Percentiles rank a stretch among this genome's conserved stretches.
phyloP scores from a whole-genome alignment of 2,797 vertebrate genomes.

The Lophius americanus region DNA sequence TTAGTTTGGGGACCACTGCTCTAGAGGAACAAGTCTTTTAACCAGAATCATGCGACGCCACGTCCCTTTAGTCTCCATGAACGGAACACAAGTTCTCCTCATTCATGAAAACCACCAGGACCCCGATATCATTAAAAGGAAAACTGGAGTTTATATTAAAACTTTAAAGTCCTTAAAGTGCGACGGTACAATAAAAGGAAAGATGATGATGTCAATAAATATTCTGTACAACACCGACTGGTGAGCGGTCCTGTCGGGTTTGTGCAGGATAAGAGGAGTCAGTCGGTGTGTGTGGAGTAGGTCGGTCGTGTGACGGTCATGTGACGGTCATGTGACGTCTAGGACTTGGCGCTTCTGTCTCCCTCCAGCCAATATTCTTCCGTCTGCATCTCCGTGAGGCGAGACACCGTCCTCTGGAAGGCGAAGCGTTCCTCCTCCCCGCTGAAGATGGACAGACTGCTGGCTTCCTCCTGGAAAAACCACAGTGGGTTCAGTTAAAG shows the following conservation, averaged over 20 bases:
- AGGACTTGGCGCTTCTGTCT: slow-evolving; percentile 81
- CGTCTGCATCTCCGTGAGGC: slow-evolving; percentile 97
- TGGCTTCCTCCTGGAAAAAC: slow-evolving; percentile 77
- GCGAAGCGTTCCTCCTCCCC: slow-evolving; percentile 96
- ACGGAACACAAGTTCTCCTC: too few relatives aligned
- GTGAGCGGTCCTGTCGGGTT: slow-evolving; percentile 4
- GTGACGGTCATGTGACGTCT: slow-evolving; percentile 32
- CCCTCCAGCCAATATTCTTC: slow-evolving; percentile 95
- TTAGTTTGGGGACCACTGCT: too few relatives aligned
- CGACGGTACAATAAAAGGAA: too few relatives aligned
- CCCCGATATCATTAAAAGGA: too few relatives aligned
- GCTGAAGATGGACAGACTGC: slow-evolving; percentile 91
- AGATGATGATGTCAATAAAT: too few relatives aligned
- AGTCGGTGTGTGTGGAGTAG: slow-evolving; percentile 3
- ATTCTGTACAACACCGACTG: too few relatives aligned
- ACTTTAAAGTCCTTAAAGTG: slow-evolving; percentile 18
- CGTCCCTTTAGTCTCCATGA: too few relatives aligned
- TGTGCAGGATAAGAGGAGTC: slow-evolving; percentile 13
- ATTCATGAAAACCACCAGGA: too few relatives aligned
- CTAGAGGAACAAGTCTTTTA: too few relatives aligned
- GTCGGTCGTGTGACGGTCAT: neutral
- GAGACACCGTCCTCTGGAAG: slow-evolving; percentile 93
- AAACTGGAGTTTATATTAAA: too few relatives aligned
- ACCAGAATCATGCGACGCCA: too few relatives aligned
- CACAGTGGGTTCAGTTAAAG: neutral